Evolutionary conservation across 2,888 invertebrate genomes (phyloP).

Genomic region (Teinopalpus imperialis): DNA sequence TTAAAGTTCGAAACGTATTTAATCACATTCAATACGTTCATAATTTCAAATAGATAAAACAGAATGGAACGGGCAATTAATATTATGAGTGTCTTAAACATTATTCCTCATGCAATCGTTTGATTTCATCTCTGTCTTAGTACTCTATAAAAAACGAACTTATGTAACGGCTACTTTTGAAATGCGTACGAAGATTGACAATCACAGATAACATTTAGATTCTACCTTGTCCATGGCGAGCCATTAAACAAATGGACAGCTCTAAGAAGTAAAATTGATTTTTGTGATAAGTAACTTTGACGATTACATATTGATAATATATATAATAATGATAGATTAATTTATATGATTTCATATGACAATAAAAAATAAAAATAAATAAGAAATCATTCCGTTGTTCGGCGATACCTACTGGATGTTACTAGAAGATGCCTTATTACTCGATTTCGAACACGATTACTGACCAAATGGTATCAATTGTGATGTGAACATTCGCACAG

Average conservation of each 20-base stretch:
- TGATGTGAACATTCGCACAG: too few relatives aligned
- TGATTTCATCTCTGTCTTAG: constrained; percentile 38
- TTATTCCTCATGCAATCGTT: constrained; percentile 36
- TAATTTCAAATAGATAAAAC: not conserved
- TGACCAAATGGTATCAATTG: too few relatives aligned
- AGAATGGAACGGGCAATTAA: constrained; percentile 39
- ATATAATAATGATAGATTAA: constrained; percentile 17
- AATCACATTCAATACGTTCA: too few relatives aligned
- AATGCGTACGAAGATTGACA: constrained; percentile 67
- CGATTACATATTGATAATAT: constrained; percentile 37
- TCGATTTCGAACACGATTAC: too few relatives aligned
- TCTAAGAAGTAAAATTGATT: constrained; percentile 67
- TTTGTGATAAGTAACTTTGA: constrained; percentile 68
- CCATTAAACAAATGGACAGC: constrained; percentile 78
- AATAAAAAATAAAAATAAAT: constrained; percentile 30
- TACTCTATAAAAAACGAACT: constrained; percentile 29
- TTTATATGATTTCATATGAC: constrained; percentile 6
- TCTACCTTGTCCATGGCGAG: constrained; percentile 58
- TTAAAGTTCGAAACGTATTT: too few relatives aligned
- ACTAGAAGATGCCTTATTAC: too few relatives aligned
- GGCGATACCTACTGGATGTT: too few relatives aligned
- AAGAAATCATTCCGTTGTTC: too few relatives aligned
- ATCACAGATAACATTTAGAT: constrained; percentile 71
- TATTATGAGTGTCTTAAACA: constrained; percentile 37
- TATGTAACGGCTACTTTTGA: constrained; percentile 49